Percentiles rank a stretch among this genome's conserved stretches.
These are phyloP conservation scores for Hiodon alosoides DNA, from an alignment of 2,113 vertebrate species.

Conservation along the genomic window DNA sequence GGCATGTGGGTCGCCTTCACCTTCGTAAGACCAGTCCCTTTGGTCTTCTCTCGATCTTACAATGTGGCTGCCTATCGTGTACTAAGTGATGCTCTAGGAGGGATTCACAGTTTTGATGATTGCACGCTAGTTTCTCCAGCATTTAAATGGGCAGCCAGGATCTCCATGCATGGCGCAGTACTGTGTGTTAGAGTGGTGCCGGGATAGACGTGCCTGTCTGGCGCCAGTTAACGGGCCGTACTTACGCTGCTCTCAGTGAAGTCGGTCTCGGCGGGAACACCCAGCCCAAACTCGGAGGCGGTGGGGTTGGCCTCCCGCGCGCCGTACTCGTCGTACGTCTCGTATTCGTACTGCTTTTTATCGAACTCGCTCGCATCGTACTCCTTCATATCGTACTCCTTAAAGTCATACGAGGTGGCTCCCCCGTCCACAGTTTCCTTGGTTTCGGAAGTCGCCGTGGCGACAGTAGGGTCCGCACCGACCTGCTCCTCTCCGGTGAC, in stretches of 20 bases:
- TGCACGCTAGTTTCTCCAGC: no score
- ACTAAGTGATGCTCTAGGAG: no score
- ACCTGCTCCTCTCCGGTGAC: constrained; percentile 87
- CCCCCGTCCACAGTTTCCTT: constrained; percentile 51
- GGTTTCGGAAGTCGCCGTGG: constrained; percentile 51
- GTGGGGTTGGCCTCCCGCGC: constrained; percentile 74
- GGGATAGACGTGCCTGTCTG: not conserved
- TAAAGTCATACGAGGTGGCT: constrained; percentile 71
- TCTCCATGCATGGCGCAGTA: not conserved
- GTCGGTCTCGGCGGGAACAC: constrained; percentile 86
- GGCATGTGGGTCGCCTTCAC: no score
- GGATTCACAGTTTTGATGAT: no score
- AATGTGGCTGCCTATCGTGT: no score
- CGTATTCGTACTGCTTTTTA: constrained; percentile 68
- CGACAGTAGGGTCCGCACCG: constrained; percentile 68
- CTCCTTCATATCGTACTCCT: constrained; percentile 68
- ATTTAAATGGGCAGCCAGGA: not conserved
- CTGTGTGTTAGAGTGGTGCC: not conserved
- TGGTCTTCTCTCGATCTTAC: no score
- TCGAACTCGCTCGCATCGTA: constrained; percentile 62
- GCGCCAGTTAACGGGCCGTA: constrained; percentile 33
- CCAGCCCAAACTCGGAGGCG: constrained; percentile 77
- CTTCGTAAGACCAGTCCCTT: no score
- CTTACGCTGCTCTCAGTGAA: constrained; percentile 87
- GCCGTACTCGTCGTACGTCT: constrained; percentile 77